These are phyloP conservation scores for Yoshiicerus persimilis DNA, from an alignment of 1,140 invertebrate species.

Conservation along the genomic window DNA sequence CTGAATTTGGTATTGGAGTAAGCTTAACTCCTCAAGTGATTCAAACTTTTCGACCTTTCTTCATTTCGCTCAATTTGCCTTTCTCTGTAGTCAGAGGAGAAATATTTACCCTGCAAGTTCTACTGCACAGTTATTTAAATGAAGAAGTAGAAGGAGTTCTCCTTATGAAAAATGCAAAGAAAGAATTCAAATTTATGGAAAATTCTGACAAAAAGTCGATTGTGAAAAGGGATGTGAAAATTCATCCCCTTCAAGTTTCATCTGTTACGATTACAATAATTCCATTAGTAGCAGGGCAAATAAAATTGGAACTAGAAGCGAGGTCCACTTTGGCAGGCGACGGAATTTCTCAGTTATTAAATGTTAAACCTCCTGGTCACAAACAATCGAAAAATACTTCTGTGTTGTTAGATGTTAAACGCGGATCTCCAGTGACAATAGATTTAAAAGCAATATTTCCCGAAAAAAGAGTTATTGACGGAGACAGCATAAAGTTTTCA, in stretches of 20 bases:
- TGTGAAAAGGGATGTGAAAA: too few relatives aligned
- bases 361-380: constrained; percentile 59
- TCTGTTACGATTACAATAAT: too few relatives aligned
- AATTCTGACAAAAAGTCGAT: too few relatives aligned
- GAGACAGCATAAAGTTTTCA: constrained; percentile 69
- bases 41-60: not conserved
- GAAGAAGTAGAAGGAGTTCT: too few relatives aligned
- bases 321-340: constrained; percentile 70
- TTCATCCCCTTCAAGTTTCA: too few relatives aligned
- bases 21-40: too few relatives aligned
- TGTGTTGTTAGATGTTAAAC: constrained; percentile 71
- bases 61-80: constrained; percentile 29
- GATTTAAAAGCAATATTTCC: constrained; percentile 62
- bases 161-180: too few relatives aligned
- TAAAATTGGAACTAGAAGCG: constrained; percentile 74
- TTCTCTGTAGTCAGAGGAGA: not conserved
- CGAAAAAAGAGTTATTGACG: constrained; percentile 60
- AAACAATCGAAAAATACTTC: constrained; percentile 73
- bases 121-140: too few relatives aligned
- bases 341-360: constrained; percentile 60
- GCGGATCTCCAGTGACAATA: constrained; percentile 58
- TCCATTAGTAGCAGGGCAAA: constrained; percentile 49
- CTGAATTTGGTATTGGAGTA: too few relatives aligned
- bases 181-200: too few relatives aligned
- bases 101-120: too few relatives aligned